Evolutionary conservation across 2,113 vertebrate genomes (phyloP).

Genomic region (Bujurquina vittata): DNA sequence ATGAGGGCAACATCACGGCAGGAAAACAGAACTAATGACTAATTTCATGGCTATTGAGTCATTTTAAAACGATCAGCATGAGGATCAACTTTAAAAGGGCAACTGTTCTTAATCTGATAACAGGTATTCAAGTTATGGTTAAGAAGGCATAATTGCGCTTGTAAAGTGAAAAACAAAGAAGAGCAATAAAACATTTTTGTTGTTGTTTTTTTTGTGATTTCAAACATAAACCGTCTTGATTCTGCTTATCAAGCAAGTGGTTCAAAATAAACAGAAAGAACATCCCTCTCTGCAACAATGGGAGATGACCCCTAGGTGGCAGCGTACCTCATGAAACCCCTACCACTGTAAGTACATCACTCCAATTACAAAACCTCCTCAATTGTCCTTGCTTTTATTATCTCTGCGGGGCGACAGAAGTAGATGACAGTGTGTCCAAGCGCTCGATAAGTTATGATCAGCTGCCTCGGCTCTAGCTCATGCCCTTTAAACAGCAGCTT

Average conservation of each 20-base stretch:
- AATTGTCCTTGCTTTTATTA: conserved; percentile 56
- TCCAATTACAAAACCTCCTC: conserved; percentile 51
- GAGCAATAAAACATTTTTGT: neutral
- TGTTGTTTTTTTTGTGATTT: neutral
- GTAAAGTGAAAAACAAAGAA: neutral
- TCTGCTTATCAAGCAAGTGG: neutral
- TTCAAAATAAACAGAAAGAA: conserved; percentile 6
- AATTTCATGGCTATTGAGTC: conserved; percentile 77
- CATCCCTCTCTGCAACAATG: conserved; percentile 61
- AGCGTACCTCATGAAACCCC: conserved; percentile 58
- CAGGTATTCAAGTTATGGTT: conserved; percentile 29
- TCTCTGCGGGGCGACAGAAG: conserved; percentile 30
- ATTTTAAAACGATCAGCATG: conserved; percentile 57
- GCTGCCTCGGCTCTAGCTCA: conserved; percentile 34
- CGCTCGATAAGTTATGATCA: conserved; percentile 67
- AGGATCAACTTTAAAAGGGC: conserved; percentile 52
- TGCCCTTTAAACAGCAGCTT: conserved; percentile 66
- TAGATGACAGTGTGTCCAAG: conserved; percentile 38
- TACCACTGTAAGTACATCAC: conserved; percentile 43
- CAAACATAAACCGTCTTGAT: conserved; percentile 3
- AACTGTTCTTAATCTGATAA: conserved; percentile 55
- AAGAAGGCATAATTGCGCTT: conserved; percentile 7
- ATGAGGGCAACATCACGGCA: conserved; percentile 62
- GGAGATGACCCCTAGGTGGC: conserved; percentile 72
- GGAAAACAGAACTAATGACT: conserved; percentile 71